These are phyloP conservation scores for Pseudomyrmex pallidus DNA, from an alignment of 1,140 invertebrate species.

Conservation along the genomic window DNA sequence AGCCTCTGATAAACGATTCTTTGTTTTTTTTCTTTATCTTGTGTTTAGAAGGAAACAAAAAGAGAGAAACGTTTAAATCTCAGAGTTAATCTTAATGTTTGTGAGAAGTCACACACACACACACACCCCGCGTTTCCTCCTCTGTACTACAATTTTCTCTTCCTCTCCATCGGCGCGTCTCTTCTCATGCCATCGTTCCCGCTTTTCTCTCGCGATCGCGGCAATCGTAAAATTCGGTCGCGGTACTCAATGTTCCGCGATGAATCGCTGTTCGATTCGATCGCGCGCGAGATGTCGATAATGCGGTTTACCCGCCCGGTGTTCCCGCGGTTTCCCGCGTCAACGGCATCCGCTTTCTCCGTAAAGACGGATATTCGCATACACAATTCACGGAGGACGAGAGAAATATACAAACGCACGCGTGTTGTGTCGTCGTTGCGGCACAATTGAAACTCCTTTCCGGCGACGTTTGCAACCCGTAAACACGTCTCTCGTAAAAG, in stretches of 20 bases:
- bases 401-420: neutral
- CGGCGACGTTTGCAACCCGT: slow-evolving; percentile 12
- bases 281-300: slow-evolving; percentile 17
- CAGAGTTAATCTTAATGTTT: too few relatives aligned
- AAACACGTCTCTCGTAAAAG: slow-evolving; percentile 57
- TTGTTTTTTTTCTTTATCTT: too few relatives aligned
- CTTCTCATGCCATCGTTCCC: neutral
- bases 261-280: slow-evolving; percentile 34
- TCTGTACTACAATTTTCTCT: slow-evolving; percentile 17
- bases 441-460: slow-evolving; percentile 33
- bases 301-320: neutral
- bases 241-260: neutral
- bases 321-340: neutral
- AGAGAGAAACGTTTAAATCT: too few relatives aligned
- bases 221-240: slow-evolving; percentile 35
- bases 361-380: slow-evolving; percentile 3
- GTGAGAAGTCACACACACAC: too few relatives aligned
- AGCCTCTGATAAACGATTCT: too few relatives aligned
- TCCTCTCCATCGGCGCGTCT: slow-evolving; percentile 16
- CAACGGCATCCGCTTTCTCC: slow-evolving; percentile 31
- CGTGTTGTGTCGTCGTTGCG: slow-evolving; percentile 9
- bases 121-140: too few relatives aligned
- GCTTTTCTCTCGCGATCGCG: slow-evolving; percentile 24
- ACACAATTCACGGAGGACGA: neutral
- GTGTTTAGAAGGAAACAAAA: too few relatives aligned